phyloP scores from a whole-genome alignment of 92 coral and sea anemone genomes.

The Ricordea florida region DNA sequence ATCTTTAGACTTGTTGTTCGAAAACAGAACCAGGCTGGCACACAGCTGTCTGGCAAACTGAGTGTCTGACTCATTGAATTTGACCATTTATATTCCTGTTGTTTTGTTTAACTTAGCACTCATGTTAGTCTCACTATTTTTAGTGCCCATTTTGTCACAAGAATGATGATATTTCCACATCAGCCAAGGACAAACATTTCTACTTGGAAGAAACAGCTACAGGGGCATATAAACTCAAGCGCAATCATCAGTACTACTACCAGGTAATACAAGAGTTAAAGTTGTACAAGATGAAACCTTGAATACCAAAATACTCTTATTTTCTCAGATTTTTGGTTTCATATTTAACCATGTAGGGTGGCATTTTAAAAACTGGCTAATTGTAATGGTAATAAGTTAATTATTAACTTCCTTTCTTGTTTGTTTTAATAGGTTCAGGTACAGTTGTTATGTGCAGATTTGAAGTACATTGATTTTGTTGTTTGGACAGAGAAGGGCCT shows the following conservation, averaged over 20 bases:
- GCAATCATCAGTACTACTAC: slow-evolving; percentile 27
- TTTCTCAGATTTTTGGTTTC: neutral
- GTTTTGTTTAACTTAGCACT: neutral
- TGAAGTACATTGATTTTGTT: slow-evolving; percentile 51
- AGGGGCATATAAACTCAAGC: slow-evolving; percentile 19
- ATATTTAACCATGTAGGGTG: neutral
- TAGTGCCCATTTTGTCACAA: slow-evolving; percentile 36
- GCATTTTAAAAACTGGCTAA: neutral
- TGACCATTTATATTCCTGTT: neutral
- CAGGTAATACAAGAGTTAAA: neutral
- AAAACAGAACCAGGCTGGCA: no score
- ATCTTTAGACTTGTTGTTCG: no score
- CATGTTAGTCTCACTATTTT: neutral
- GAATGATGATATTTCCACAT: slow-evolving; percentile 13
- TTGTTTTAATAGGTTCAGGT: slow-evolving; percentile 62
- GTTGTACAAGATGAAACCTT: neutral
- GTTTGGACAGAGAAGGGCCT: slow-evolving; percentile 53
- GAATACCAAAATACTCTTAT: neutral
- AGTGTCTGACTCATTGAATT: neutral
- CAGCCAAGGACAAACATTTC: slow-evolving; percentile 16
- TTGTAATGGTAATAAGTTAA: neutral
- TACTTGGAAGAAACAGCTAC: slow-evolving; percentile 22
- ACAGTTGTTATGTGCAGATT: slow-evolving; percentile 50
- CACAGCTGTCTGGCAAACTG: no score
- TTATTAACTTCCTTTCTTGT: slow-evolving; percentile 3